Evolutionary conservation across 30 jellyfish, hydroid and myxozoan species (phyloP).

Genomic region (Hydractinia echinata): DNA sequence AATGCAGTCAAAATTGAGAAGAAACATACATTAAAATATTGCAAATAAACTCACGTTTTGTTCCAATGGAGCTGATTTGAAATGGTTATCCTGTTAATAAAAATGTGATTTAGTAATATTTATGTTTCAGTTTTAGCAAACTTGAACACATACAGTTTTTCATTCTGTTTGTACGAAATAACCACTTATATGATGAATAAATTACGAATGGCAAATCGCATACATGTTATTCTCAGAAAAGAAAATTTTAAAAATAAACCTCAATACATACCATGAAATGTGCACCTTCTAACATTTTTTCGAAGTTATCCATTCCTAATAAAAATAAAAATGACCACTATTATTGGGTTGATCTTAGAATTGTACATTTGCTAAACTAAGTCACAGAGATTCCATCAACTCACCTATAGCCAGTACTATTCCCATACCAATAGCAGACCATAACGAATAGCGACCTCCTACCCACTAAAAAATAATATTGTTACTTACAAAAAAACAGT

Average conservation of each 20-base stretch:
- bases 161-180: neutral
- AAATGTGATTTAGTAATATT: neutral
- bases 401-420: conserved; percentile 78
- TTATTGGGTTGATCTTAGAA: neutral
- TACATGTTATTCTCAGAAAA: neutral
- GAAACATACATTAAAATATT: neutral
- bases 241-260: neutral
- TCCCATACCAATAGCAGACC: conserved; percentile 99
- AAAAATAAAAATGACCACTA: neutral
- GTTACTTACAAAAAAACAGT: neutral
- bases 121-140: neutral
- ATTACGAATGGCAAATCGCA: neutral
- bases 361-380: neutral
- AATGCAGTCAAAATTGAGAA: neutral
- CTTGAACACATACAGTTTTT: too few species aligned
- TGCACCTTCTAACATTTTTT: conserved; percentile 86
- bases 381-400: neutral
- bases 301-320: conserved; percentile 94
- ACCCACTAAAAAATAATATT: conserved; percentile 76
- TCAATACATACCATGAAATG: conserved; percentile 75
- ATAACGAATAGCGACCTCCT: conserved; percentile 99
- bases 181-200: neutral
- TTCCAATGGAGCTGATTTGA: conserved; percentile 56
- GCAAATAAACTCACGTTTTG: conserved; percentile 34
- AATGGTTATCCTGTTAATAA: conserved; percentile 66